phyloP scores from a whole-genome alignment of 2,888 invertebrate species.

The Campoplex nolae region DNA sequence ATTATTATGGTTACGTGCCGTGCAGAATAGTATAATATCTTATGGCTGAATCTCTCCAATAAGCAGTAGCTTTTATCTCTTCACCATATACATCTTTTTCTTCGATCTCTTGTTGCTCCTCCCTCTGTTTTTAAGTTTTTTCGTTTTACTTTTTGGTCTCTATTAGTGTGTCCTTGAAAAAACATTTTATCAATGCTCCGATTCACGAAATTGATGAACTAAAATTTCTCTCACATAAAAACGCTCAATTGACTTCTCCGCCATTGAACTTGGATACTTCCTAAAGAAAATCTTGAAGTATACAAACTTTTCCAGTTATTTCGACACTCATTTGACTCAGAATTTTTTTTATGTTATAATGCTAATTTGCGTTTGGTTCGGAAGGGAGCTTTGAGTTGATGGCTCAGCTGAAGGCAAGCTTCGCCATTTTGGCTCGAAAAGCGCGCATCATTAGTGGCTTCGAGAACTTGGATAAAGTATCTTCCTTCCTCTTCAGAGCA shows the following conservation, averaged over 20 bases:
- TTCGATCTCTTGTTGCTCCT: slow-evolving; percentile 30
- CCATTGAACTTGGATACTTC: not conserved
- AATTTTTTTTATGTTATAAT: not conserved
- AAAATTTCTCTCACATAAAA: slow-evolving; percentile 8
- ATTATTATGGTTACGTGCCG: not conserved
- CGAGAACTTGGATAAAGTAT: slow-evolving; percentile 69
- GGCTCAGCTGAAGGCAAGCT: slow-evolving; percentile 26
- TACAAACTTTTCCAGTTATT: not conserved
- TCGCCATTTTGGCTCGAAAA: slow-evolving; percentile 67
- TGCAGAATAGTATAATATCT: slow-evolving; percentile 33
- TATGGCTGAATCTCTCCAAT: slow-evolving; percentile 32
- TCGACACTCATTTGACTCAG: not conserved
- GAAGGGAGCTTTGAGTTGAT: not conserved
- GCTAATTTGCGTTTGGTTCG: not conserved
- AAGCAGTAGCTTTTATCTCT: slow-evolving; percentile 16
- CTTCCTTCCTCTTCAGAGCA: slow-evolving; percentile 71
- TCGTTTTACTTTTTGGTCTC: not conserved
- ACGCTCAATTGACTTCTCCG: slow-evolving; percentile 1
- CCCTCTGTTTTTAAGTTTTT: not conserved
- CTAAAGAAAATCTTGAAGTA: not conserved
- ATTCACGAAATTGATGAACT: not conserved
- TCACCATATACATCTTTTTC: not conserved
- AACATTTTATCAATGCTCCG: not conserved
- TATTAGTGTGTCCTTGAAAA: slow-evolving; percentile 31
- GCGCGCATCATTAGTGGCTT: slow-evolving; percentile 71